phyloP scores from a whole-genome alignment of 2,888 invertebrate species.

The Zaprionus obscuricornis region DNA sequence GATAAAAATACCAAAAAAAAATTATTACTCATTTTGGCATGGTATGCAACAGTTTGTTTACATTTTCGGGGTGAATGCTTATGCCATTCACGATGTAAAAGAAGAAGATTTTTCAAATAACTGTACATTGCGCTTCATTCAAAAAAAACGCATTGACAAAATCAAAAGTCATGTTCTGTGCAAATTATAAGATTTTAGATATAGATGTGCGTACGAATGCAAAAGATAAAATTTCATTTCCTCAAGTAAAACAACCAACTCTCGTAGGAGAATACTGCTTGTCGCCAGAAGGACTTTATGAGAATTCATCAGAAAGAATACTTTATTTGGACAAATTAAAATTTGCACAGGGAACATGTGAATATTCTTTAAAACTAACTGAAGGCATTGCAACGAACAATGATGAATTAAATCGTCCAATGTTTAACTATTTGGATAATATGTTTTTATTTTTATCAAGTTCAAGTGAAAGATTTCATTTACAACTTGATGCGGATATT shows the following conservation, averaged over 20 bases:
- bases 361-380: constrained; percentile 2
- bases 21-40: neutral
- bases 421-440: constrained; percentile 35
- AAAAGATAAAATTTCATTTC: constrained; percentile 19
- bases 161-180: too few species aligned
- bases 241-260: constrained; percentile 12
- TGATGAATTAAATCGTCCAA: neutral
- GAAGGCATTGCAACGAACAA: neutral
- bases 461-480: neutral
- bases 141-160: too few species aligned
- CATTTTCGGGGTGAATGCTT: constrained; percentile 48
- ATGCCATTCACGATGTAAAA: neutral
- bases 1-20: constrained; percentile 11
- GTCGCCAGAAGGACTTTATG: constrained; percentile 36
- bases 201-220: constrained; percentile 7
- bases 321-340: constrained; percentile 12
- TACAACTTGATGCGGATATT: constrained; percentile 31
- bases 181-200: constrained; percentile 15
- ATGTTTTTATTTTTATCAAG: constrained; percentile 38
- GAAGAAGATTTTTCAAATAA: neutral
- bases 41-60: constrained; percentile 38
- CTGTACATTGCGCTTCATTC: constrained; percentile 19
- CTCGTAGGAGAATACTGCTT: constrained; percentile 43
- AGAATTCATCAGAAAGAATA: constrained; percentile 11
- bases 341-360: neutral